Conservation (phyloP, 2,888 invertebrate species). For the Rhingia campestris region DNA sequence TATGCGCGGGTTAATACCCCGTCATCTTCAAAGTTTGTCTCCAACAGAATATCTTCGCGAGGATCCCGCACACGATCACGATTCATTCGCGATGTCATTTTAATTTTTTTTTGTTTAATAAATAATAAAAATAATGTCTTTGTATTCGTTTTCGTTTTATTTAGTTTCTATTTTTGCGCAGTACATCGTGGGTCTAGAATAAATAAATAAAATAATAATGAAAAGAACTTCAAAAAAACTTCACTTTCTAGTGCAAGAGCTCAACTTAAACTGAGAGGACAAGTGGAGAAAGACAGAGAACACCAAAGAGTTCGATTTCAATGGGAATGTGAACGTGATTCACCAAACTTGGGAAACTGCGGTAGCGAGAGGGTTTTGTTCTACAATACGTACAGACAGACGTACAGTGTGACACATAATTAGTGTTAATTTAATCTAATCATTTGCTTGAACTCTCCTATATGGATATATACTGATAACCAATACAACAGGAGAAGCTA, state of each 20-base stretch:
- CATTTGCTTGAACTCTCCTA: slow-evolving; percentile 58
- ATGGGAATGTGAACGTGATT: slow-evolving; percentile 40
- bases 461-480: slow-evolving; percentile 52
- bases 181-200: slow-evolving; percentile 52
- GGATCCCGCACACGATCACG: slow-evolving; percentile 82
- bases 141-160: slow-evolving; percentile 14
- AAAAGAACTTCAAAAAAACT: slow-evolving; percentile 41
- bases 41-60: slow-evolving; percentile 82
- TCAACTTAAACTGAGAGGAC: slow-evolving; percentile 45
- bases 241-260: slow-evolving; percentile 65
- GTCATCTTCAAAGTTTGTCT: slow-evolving; percentile 83
- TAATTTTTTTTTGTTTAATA: background rate
- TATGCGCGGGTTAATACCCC: slow-evolving; percentile 82
- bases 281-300: slow-evolving; percentile 27
- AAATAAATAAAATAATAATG: slow-evolving; percentile 31
- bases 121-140: background rate
- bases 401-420: slow-evolving; percentile 67
- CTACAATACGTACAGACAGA: background rate
- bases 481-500: slow-evolving; percentile 28
- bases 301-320: slow-evolving; percentile 5
- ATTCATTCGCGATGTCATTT: slow-evolving; percentile 75
- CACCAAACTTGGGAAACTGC: slow-evolving; percentile 23
- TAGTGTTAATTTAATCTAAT: slow-evolving; percentile 73
- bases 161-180: slow-evolving; percentile 35
- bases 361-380: slow-evolving; percentile 21